Base-by-base conservation (phyloP, 2,888 invertebrate genomes). In the Incurvaria masculella region DNA sequence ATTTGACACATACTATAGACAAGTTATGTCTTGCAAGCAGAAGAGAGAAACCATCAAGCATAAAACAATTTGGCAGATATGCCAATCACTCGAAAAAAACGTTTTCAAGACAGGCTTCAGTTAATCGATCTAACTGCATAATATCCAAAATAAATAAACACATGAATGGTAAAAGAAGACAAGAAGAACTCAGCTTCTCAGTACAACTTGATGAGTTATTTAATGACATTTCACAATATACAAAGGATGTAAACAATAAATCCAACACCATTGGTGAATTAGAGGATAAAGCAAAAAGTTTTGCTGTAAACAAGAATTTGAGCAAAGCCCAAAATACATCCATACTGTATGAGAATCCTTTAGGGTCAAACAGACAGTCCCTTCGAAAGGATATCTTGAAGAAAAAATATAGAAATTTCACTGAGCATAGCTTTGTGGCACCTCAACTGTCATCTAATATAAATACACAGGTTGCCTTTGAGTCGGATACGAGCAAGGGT, bases 141-240 rank as follows among this genome's bases (percentile, higher is more conserved):
- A 33, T 33, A 14, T 33, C 33, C 8, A 65, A 64, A 50, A 55
- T 76, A 45, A 68, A 68, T 0, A 69, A 68, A 44, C 66, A 68
- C 55, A 53, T 74, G 0, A 65, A 65, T 47, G 52, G 54, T 1
- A 69, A 64, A 49, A 64, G 64, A 39, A 56, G 57, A 14, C 33
- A 14, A 8, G 63, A 63, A 6, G 69, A 73, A 47, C 54, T 74
- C 0, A 75, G 69, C 56, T 78, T 76, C 51, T 72, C 76, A 0
- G 60, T 68, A 0, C 64, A 73, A 58, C 55, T 78, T 17, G 72
- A 76, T 38, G 61, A 63, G 41, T 52, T 76, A 21, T 69, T 74
- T n/a, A 61, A 64, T 50, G 49, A 27, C 26, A 42, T 59, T 2
- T 62, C 65, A 0, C 5, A 21, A 21, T 41, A 41, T 17, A 41